Base-by-base conservation (phyloP, 2,797 vertebrate species). In the Mormyrus proboscirostris region DNA sequence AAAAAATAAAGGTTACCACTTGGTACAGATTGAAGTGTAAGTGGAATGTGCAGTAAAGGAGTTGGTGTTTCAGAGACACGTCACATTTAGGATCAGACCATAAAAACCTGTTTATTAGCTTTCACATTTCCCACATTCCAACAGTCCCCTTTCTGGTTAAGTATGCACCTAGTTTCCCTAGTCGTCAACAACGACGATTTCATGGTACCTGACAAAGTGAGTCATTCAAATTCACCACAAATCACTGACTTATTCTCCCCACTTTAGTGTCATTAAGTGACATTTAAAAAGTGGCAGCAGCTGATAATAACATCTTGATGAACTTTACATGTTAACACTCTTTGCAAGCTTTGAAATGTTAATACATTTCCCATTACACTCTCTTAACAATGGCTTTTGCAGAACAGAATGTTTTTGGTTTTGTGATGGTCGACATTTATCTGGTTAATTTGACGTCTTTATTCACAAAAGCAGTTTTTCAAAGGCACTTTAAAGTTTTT, bases 181-280 rank as follows among this genome's bases (percentile, higher is more conserved):
- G 50, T 86, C 33, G 50, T 73, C 88, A 76, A 33, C 38, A 88
- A 50, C 3, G 29, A 79, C 4, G 41, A 25, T 3, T 49, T 25
- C 22, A 41, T n/a, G 50, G 69, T 53, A 76, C 65, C 49, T 50
- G 44, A 76, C 87, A 65, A 10, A 88, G 19, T 53, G 69, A 79
- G 50, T 76, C 50, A 88, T 82, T 88, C 50, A 55, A 29, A 79
- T 83, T 33, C 50, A 22, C 88, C 50, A 3, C 29, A 87, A 87
- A 87, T 3, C 50, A n/a, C 86, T 22, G 53, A 29, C 19, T 87
- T 44, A 25, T 87, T 87, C 33, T 59, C 16, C 19, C 12, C 19
- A 44, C 22, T 57, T 33, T n/a, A 33, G 19, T 57, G 53, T 14
- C 33, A 41, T 87, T 87, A 87, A 87, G 5, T 44, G 25, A 16